Base-by-base conservation (phyloP, 2,797 vertebrate genomes). In the Limnodromus scolopaceus region DNA sequence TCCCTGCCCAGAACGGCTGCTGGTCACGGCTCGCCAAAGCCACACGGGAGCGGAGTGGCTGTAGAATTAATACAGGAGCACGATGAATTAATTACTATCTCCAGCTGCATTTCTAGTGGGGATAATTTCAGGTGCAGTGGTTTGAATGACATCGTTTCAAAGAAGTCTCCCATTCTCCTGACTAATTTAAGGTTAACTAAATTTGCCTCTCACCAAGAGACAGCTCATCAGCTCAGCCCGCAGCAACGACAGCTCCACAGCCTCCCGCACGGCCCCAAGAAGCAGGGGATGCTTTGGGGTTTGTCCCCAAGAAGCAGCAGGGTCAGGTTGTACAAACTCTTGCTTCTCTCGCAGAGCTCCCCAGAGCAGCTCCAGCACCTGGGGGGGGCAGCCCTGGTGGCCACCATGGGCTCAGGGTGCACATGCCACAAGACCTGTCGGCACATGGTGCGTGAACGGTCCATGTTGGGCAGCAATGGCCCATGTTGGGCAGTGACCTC, bases 11-110 rank as follows among this genome's bases (percentile, higher is more conserved):
- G 74, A 36, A 8, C 27, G 11, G 20, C 84, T 9, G 38, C 72
- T 46, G 55, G 86, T 57, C 54, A 9, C 11, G 84, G 97, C 93
- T 97, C 97, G 81, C 97, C 98, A 98, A 80, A 32, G 53, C 32
- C 57, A 81, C 5, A 36, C 69, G 17, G 41, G 87, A 93, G 93
- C 49, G 25, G 77, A 91, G 76, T 9, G 5, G 51, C 96, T 96
- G 97, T 94, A 89, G 97, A 97, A 98, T 97, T 97, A 97, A 98
- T 97, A 97, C 82, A 92, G 97, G 97, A 98, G 97, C 97, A 96
- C 58, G 63, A 93, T 88, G 96, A 98, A 98, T 83, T 98, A 98
- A 98, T 98, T 97, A 97, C 97, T 91, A 60, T 41, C 75, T 13
- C 77, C 63, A 57, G 43, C 72, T 71, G 93, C 94, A 96, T 88